Base-by-base conservation (phyloP, 2,113 vertebrate species). In the Rhabdomys dilectus region DNA sequence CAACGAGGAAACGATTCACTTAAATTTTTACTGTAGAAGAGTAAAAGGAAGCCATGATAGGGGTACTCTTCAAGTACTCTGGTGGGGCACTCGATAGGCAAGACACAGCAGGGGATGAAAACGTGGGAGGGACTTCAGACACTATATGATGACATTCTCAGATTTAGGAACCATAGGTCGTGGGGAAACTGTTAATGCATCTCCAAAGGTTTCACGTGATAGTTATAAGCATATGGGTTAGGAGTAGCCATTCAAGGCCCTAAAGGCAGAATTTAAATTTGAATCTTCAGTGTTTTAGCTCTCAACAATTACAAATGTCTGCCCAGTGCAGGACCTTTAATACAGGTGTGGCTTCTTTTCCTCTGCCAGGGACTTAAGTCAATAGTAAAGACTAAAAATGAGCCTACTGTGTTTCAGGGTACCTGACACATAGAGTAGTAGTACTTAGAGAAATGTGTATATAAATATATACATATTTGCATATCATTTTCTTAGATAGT, bases 401-500 rank as follows among this genome's bases (percentile, higher is more conserved):
- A 77, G 77, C n/a, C 24, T 31, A n/a, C 1, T 80, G 58, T 62
- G 48, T 34, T 87, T 87, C 45, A 92, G 42, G 81, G 34, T 10
- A 3, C 36, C 29, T 91, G 45, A 62, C 13, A 82, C 48, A 84
- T 1, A 80, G 34, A n/a, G 53, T 5, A 24, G 42, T 1, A 48
- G 13, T 42, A 39, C 42, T 94, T 77, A 24, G 31, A 56, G 13
- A 73, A 29, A 29, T 39, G 21, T 39, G 13, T 2, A 73, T 31
- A 90, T 12, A 68, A 7, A 8, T 34, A 31, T 29, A 11, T 36
- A 31, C 24, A 45, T 7, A 80, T 39, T 17, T 3, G 19, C 7
- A 17, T 12, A 9, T 58, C 94, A 95, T 77, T 29, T 9, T n/a
- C 86, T 60, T 97, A 88, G 76, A 48, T 77, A 60, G 88, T 92